A percentile compares a stretch with the other conserved stretches of the same genome.
Evolutionary conservation across 2,797 vertebrate genomes (phyloP).

Genomic region (Scyliorhinus canicula): DNA sequence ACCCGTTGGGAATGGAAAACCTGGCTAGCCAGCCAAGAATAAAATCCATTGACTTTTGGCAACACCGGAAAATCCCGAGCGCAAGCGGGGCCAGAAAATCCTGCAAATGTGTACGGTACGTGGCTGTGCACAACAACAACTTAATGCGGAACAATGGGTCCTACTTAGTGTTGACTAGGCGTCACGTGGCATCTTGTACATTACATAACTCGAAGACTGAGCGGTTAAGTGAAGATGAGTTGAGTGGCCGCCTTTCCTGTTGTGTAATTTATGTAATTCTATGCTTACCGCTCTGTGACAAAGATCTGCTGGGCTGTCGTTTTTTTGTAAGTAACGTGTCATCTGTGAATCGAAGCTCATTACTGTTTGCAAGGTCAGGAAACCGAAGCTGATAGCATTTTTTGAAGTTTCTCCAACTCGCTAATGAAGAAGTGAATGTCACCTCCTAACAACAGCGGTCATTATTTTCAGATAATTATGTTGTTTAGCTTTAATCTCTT

Average conservation of each 20-base stretch:
- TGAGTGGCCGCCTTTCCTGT: neutral
- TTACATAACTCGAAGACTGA: no score
- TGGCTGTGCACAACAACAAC: no score
- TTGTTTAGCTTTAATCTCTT: neutral
- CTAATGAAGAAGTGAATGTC: neutral
- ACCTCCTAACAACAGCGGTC: neutral
- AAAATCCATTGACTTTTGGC: no score
- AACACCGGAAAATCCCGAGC: no score
- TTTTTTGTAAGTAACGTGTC: neutral
- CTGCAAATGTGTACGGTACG: no score
- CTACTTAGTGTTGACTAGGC: no score
- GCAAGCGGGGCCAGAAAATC: no score
- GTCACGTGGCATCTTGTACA: no score
- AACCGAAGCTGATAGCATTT: neutral
- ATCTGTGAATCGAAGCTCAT: neutral
- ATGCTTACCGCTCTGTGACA: neutral
- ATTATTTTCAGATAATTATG: neutral
- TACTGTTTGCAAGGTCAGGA: neutral
- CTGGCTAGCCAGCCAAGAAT: no score
- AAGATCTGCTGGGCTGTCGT: neutral
- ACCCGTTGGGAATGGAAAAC: no score
- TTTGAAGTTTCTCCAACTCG: neutral
- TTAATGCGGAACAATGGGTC: no score
- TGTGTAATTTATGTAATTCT: neutral
- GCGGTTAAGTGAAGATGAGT: neutral